Base-by-base conservation (phyloP, 2,797 vertebrate genomes). In the Brachyalestes nurse region DNA sequence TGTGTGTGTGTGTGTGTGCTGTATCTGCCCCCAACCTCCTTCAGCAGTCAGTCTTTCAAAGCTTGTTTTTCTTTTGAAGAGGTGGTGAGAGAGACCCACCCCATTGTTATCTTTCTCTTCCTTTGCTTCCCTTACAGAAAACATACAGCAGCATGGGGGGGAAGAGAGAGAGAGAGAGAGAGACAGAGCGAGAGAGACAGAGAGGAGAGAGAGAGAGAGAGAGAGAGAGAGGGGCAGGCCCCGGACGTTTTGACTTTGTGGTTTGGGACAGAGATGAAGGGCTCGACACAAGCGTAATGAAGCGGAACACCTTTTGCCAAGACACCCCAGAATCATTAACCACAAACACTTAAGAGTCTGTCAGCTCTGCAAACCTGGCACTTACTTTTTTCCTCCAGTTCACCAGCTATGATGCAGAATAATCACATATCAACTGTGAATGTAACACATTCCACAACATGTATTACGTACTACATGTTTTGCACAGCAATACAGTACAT, bases 181-280 rank as follows among this genome's bases (percentile, higher is more conserved):
- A 23, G 6, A 90, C 86, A 69, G 55, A 51, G 23, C 53, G 55
- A 72, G 60, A 38, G 21, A 72, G 58, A 72, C 87, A 93, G 92
- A 90, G 79, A 91, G 90, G 88, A 90, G 53, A 77, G 64, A 51
- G 23, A 16, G 6, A 90, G 87, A 70, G 55, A 38, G 17, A 64
- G 55, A 73, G 49, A 40, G 16, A 72, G 45, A 64, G 47, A 40
- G 62, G 16, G 47, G 45, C 61, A 55, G 70, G 42, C 78, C 49
- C 61, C n/a, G 67, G 78, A 83, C 75, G 42, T 77, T 72, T 69
- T 66, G 88, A 91, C 90, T 92, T 91, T 90, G 89, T 86, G 89
- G 75, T 74, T 82, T 73, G 69, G 81, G 81, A 78, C 16, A 10
- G 58, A 60, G 70, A 78, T 73, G 62, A 82, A 82, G 75, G 75